Evolutionary conservation across 2,888 invertebrate genomes (phyloP).

Genomic region (Lasioglossum calceatum): DNA sequence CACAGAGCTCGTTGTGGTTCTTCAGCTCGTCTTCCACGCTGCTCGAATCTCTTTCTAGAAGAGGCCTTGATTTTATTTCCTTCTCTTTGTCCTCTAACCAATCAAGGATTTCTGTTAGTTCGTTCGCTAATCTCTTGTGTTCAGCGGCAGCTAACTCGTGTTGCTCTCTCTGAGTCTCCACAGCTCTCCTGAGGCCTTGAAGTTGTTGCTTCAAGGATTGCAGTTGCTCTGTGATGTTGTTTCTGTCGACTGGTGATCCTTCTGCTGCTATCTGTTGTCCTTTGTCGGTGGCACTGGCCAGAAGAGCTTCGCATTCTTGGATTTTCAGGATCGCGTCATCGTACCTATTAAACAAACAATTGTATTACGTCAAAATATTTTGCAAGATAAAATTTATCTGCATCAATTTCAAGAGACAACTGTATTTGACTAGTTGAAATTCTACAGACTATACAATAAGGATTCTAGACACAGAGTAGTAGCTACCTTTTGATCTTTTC

Average conservation of each 20-base stretch:
- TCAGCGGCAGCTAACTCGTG: conserved; percentile 95
- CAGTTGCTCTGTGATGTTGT: conserved; percentile 94
- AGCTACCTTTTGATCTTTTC: conserved; percentile 91
- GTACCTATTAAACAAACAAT: conserved; percentile 84
- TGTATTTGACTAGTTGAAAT: no score
- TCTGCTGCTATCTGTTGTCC: conserved; percentile 97
- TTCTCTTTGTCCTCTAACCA: conserved; percentile 94
- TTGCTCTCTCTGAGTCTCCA: conserved; percentile 94
- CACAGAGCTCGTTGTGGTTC: conserved; percentile 89
- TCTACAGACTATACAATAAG: no score
- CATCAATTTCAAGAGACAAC: no score
- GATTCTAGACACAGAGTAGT: neutral
- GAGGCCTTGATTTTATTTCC: conserved; percentile 92
- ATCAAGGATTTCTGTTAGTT: conserved; percentile 93
- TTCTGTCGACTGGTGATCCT: conserved; percentile 94
- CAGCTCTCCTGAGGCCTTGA: conserved; percentile 90
- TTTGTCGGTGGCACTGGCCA: conserved; percentile 95
- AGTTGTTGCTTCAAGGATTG: conserved; percentile 95
- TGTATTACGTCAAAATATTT: neutral
- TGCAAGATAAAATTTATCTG: neutral
- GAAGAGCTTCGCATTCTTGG: conserved; percentile 94
- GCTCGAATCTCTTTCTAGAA: conserved; percentile 91
- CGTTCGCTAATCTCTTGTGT: conserved; percentile 93
- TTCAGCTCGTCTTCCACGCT: conserved; percentile 93
- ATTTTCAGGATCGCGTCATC: conserved; percentile 94